These are phyloP conservation scores for Potorous gilbertii DNA, from an alignment of 2,797 vertebrate species.

Conservation along the genomic window DNA sequence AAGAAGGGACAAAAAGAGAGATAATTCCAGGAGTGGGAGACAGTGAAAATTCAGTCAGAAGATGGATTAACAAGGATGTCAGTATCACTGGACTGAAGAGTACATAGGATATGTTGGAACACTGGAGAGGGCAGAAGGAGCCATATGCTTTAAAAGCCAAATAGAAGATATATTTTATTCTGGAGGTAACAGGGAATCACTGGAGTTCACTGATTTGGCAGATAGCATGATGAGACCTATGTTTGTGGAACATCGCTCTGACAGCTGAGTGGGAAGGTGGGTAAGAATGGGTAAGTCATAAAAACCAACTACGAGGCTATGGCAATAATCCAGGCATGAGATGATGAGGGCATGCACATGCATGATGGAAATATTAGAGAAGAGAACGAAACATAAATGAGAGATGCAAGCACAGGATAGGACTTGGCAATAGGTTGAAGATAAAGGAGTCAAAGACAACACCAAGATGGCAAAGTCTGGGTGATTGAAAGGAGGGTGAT, in stretches of 20 bases:
- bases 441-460: constrained; percentile 33
- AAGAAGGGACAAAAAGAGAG: no score
- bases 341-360: no score
- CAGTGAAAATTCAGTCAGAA: no score
- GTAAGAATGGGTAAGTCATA: no score
- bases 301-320: no score
- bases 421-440: background rate
- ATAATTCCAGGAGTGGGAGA: no score
- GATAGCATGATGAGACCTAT: background rate
- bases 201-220: background rate
- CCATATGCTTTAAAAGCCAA: background rate
- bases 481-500: constrained; percentile 10
- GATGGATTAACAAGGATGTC: no score
- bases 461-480: constrained; percentile 41
- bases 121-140: background rate
- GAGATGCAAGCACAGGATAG: constrained; percentile 21
- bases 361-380: background rate
- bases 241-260: background rate
- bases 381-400: background rate
- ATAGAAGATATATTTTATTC: background rate
- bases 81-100: background rate
- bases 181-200: background rate
- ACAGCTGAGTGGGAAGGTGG: background rate
- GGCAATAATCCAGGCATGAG: no score
- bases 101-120: background rate